phyloP scores from a whole-genome alignment of 2,888 invertebrate genomes.

The Drosophila setosimentum region DNA sequence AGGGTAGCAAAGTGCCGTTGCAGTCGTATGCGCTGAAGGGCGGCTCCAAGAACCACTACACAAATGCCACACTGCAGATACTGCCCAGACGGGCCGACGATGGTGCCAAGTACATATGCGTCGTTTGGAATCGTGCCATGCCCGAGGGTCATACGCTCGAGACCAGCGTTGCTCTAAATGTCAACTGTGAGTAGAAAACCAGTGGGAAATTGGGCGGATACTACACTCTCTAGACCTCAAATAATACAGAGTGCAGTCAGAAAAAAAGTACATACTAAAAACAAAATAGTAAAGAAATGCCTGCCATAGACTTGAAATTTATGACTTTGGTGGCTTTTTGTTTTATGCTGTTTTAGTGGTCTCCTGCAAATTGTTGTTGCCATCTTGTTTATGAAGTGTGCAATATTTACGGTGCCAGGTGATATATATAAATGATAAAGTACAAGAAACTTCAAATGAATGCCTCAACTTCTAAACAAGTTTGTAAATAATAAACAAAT shows the following conservation, averaged over 20 bases:
- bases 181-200: constrained; percentile 91
- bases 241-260: constrained; percentile 16
- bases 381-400: constrained; percentile 34
- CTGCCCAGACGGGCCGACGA: constrained; percentile 94
- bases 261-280: no score
- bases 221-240: constrained; percentile 1
- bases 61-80: constrained; percentile 91
- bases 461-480: background rate
- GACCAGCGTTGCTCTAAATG: constrained; percentile 92
- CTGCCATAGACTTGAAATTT: constrained; percentile 57
- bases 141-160: constrained; percentile 92
- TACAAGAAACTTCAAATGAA: background rate
- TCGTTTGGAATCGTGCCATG: constrained; percentile 96
- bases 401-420: constrained; percentile 19
- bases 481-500: background rate
- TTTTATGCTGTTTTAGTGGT: constrained; percentile 10
- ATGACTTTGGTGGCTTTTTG: constrained; percentile 36
- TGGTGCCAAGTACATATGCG: constrained; percentile 92
- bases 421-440: constrained; percentile 7
- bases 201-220: background rate
- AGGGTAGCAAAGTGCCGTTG: constrained; percentile 90
- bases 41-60: constrained; percentile 90
- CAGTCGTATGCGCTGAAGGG: constrained; percentile 90
- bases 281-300: constrained; percentile 11
- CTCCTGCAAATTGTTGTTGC: constrained; percentile 20